phyloP scores from a whole-genome alignment of 2,113 vertebrate genomes.

The Rhodinocichla rosea region DNA sequence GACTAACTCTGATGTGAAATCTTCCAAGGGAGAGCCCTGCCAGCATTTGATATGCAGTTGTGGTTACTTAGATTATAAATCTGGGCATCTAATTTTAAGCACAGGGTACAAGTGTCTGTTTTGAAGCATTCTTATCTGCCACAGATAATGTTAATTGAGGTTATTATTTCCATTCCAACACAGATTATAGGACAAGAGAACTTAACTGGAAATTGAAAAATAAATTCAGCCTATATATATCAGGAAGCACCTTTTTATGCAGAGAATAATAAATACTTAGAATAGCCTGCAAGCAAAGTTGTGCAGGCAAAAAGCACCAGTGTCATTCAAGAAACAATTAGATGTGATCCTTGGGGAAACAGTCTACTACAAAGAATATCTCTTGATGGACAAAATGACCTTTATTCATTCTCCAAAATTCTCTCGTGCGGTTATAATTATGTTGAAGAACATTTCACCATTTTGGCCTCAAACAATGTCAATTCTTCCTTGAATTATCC shows the following conservation, averaged over 20 bases:
- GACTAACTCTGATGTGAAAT: not conserved
- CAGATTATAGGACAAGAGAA: conserved; percentile 57
- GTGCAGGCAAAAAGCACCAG: conserved; percentile 60
- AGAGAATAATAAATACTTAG: conserved; percentile 65
- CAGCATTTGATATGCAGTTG: conserved; percentile 16
- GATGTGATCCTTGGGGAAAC: conserved; percentile 64
- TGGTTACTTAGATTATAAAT: conserved; percentile 22
- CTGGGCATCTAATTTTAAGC: conserved; percentile 43
- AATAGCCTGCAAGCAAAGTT: conserved; percentile 66
- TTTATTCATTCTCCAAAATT: conserved; percentile 67
- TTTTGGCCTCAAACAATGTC: conserved; percentile 70
- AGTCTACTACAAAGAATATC: conserved; percentile 48
- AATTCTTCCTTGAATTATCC: conserved; percentile 67
- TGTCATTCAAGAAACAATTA: conserved; percentile 75
- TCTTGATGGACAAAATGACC: conserved; percentile 70
- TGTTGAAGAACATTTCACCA: conserved; percentile 59
- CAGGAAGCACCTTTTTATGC: conserved; percentile 66
- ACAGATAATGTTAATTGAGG: conserved; percentile 62
- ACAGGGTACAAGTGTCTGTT: conserved; percentile 34
- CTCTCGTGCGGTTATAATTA: conserved; percentile 57
- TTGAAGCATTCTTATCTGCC: conserved; percentile 54
- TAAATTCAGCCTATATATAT: conserved; percentile 63
- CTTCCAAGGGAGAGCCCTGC: not conserved
- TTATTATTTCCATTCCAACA: conserved; percentile 69
- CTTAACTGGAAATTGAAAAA: conserved; percentile 71